A percentile compares a stretch with the other conserved stretches of the same genome.
Evolutionary conservation across 2,888 invertebrate species (phyloP).

Genomic region (Zhuqinia jingwanae): DNA sequence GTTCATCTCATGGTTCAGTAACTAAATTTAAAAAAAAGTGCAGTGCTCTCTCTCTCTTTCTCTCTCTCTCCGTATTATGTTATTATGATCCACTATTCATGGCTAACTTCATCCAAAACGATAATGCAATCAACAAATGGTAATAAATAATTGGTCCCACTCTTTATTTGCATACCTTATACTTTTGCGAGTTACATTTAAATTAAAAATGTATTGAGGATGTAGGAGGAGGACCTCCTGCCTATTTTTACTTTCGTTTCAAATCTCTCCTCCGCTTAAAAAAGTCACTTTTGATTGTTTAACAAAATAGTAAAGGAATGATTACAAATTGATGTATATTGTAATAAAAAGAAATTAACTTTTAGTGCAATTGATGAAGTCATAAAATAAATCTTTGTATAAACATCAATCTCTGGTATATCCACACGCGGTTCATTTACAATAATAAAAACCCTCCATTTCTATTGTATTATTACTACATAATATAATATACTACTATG

Average conservation of each 20-base stretch:
- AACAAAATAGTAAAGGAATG: constrained; percentile 41
- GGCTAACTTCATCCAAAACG: neutral
- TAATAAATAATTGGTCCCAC: constrained; percentile 32
- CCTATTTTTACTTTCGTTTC: constrained; percentile 52
- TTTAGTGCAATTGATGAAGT: constrained; percentile 51
- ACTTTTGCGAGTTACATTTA: neutral
- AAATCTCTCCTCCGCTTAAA: constrained; percentile 21
- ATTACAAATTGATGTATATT: constrained; percentile 39
- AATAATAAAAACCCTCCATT: too few species aligned
- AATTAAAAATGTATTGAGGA: constrained; percentile 14
- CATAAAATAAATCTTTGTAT: constrained; percentile 40
- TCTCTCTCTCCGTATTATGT: neutral
- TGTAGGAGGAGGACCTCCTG: constrained; percentile 44
- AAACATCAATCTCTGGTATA: neutral
- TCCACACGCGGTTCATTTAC: too few species aligned
- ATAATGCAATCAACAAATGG: neutral
- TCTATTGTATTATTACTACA: constrained; percentile 5
- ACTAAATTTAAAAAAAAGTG: neutral
- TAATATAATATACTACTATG: too few species aligned
- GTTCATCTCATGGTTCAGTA: neutral
- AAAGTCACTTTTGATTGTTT: constrained; percentile 16
- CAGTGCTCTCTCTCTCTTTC: neutral
- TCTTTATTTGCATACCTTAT: neutral
- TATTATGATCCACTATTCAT: neutral
- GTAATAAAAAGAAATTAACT: constrained; percentile 46